These are phyloP conservation scores for Drosophila differens DNA, from an alignment of 2,888 invertebrate genomes.

Conservation along the genomic window DNA sequence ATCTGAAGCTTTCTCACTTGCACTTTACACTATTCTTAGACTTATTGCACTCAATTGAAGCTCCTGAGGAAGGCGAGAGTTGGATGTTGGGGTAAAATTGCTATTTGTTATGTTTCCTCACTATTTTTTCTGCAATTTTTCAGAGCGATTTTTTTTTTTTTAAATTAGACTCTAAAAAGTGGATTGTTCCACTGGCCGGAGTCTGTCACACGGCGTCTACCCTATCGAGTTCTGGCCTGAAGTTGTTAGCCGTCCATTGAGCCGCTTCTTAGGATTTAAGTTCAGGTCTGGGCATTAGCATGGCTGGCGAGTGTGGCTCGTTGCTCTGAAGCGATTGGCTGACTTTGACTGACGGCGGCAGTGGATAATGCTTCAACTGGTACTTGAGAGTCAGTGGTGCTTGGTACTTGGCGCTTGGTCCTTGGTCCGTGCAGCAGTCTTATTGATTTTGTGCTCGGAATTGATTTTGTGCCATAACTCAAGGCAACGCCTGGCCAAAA, in stretches of 20 bases:
- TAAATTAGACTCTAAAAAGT: slow-evolving; percentile 45
- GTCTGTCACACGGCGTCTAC: slow-evolving; percentile 2
- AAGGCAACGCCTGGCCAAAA: slow-evolving; percentile 48
- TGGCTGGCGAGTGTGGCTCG: slow-evolving; percentile 17
- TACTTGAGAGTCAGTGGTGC: background rate
- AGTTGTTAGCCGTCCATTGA: slow-evolving; percentile 58
- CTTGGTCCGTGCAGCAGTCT: slow-evolving; percentile 57
- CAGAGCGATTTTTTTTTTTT: slow-evolving; percentile 50
- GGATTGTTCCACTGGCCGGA: slow-evolving; percentile 25
- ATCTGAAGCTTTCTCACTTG: slow-evolving; percentile 58
- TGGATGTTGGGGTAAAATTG: slow-evolving; percentile 38
- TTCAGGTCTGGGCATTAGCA: slow-evolving; percentile 39
- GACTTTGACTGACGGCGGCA: slow-evolving; percentile 66
- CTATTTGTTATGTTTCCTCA: slow-evolving; percentile 45
- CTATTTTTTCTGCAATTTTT: slow-evolving; percentile 37
- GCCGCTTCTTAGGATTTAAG: slow-evolving; percentile 52
- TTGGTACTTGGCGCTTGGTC: slow-evolving; percentile 1
- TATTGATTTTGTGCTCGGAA: slow-evolving; percentile 69
- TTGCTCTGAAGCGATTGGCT: slow-evolving; percentile 27
- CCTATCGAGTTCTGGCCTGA: slow-evolving; percentile 12
- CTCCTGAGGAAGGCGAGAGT: slow-evolving; percentile 25
- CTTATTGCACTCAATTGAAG: slow-evolving; percentile 82
- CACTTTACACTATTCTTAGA: slow-evolving; percentile 76
- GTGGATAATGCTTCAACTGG: slow-evolving; percentile 32
- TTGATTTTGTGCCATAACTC: slow-evolving; percentile 77